A percentile compares a stretch with the other conserved stretches of the same genome.
Conservation (phyloP, 2,113 vertebrate species). For the Hirundichthys speculiger region DNA sequence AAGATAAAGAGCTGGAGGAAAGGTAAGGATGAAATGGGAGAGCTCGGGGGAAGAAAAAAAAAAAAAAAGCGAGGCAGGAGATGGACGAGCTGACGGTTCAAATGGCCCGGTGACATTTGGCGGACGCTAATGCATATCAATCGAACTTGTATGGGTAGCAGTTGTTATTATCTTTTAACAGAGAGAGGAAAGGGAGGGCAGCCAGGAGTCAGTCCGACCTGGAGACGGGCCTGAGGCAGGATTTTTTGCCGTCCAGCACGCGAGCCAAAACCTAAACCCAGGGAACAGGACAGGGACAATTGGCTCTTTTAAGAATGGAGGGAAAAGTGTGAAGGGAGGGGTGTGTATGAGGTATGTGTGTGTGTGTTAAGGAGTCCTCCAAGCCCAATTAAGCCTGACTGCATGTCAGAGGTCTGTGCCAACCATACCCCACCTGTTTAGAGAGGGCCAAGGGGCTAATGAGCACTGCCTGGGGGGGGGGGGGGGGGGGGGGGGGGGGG, state of each 20-base stretch:
- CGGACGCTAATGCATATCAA: slow-evolving; percentile 44
- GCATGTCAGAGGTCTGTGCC: slow-evolving; percentile 75
- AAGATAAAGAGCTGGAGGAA: slow-evolving; percentile 18
- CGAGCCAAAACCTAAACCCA: slow-evolving; percentile 52
- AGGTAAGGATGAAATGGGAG: too few species aligned
- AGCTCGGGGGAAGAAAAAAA: background rate
- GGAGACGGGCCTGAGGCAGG: slow-evolving; percentile 59
- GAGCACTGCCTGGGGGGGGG: slow-evolving; percentile 67
- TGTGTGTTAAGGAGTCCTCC: slow-evolving; percentile 49
- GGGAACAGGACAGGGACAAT: slow-evolving; percentile 64
- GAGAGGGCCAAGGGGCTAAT: slow-evolving; percentile 77
- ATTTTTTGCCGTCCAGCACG: slow-evolving; percentile 38
- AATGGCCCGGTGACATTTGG: slow-evolving; percentile 40
- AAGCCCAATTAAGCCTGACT: slow-evolving; percentile 81
- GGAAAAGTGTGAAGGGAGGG: slow-evolving; percentile 48
- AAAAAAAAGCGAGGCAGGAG: background rate
- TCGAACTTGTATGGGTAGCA: slow-evolving; percentile 25
- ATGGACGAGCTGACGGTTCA: background rate
- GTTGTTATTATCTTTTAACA: slow-evolving; percentile 42
- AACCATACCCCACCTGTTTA: slow-evolving; percentile 81
- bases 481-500: slow-evolving; percentile 30
- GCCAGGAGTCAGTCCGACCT: slow-evolving; percentile 36
- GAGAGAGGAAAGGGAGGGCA: slow-evolving; percentile 4
- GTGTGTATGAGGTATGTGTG: slow-evolving; percentile 12
- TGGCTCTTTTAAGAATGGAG: slow-evolving; percentile 58